A percentile compares a stretch with the other conserved stretches of the same genome.
These are phyloP conservation scores for Pandemis cinnamomeana DNA, from an alignment of 2,888 invertebrate genomes.

Conservation along the genomic window DNA sequence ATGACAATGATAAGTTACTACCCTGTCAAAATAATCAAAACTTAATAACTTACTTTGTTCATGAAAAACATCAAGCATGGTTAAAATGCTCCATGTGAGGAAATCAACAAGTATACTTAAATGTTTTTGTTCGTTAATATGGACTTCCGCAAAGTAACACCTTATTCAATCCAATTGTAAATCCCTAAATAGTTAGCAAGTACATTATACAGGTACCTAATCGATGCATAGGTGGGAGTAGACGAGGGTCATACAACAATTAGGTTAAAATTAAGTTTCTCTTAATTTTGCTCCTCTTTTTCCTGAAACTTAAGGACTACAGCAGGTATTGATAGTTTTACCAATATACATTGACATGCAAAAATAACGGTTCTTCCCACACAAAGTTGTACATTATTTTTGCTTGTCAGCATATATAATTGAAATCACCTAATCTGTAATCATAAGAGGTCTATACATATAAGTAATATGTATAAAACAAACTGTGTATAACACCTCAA, in stretches of 20 bases:
- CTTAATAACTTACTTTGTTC: conserved; percentile 7
- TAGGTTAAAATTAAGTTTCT: not conserved
- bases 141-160: no score
- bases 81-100: no score
- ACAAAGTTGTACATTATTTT: no score
- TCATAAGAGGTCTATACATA: no score
- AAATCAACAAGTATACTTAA: not conserved
- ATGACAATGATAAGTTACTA: conserved; percentile 18
- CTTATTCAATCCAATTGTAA: not conserved
- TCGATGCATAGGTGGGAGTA: conserved; percentile 32
- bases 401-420: no score
- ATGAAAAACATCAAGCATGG: conserved; percentile 1
- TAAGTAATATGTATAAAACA: not conserved
- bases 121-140: not conserved
- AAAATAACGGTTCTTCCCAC: no score
- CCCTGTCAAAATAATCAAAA: conserved; percentile 33
- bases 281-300: not conserved
- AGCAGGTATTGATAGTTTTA: not conserved
- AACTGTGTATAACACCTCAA: not conserved
- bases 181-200: not conserved
- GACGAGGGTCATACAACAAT: not conserved
- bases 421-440: no score
- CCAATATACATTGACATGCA: not conserved
- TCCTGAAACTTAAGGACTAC: not conserved
- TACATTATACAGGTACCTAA: not conserved